These are phyloP conservation scores for Hirtodrosophila trivittata DNA, from an alignment of 2,888 invertebrate species.

Conservation along the genomic window DNA sequence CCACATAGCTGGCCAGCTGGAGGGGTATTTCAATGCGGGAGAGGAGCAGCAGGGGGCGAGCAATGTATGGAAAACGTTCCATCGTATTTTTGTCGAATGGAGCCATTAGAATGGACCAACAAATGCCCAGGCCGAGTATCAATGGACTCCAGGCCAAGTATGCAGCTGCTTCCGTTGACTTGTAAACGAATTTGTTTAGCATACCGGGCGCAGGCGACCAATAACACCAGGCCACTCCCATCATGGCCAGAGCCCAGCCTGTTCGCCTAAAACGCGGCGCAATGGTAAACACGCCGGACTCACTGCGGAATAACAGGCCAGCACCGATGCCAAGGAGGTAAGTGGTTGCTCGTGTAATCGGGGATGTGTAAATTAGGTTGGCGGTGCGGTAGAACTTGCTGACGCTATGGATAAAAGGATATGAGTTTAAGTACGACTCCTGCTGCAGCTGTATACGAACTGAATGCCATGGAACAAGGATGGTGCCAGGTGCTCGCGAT, in stretches of 20 bases:
- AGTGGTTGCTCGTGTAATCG: slow-evolving; percentile 87
- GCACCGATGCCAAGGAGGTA: slow-evolving; percentile 87
- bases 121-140: slow-evolving; percentile 86
- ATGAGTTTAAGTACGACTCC: too few relatives aligned
- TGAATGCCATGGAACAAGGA: slow-evolving; percentile 89
- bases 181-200: slow-evolving; percentile 86
- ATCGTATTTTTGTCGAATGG: slow-evolving; percentile 63
- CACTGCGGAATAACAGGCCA: slow-evolving; percentile 84
- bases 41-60: slow-evolving; percentile 86
- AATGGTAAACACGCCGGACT: slow-evolving; percentile 79
- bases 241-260: slow-evolving; percentile 77
- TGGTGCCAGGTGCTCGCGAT: slow-evolving; percentile 87
- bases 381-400: slow-evolving; percentile 89
- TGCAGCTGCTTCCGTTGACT: slow-evolving; percentile 86
- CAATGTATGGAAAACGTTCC: slow-evolving; percentile 84
- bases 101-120: slow-evolving; percentile 87
- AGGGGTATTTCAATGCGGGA: slow-evolving; percentile 88
- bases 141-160: slow-evolving; percentile 88
- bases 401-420: too few relatives aligned
- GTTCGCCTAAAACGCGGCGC: slow-evolving; percentile 83
- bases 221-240: slow-evolving; percentile 84
- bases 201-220: slow-evolving; percentile 87
- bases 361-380: slow-evolving; percentile 86
- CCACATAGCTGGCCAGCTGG: slow-evolving; percentile 87
- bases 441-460: too few relatives aligned